These are phyloP conservation scores for Grammomys surdaster DNA, from an alignment of 2,113 vertebrate genomes.

Conservation along the genomic window DNA sequence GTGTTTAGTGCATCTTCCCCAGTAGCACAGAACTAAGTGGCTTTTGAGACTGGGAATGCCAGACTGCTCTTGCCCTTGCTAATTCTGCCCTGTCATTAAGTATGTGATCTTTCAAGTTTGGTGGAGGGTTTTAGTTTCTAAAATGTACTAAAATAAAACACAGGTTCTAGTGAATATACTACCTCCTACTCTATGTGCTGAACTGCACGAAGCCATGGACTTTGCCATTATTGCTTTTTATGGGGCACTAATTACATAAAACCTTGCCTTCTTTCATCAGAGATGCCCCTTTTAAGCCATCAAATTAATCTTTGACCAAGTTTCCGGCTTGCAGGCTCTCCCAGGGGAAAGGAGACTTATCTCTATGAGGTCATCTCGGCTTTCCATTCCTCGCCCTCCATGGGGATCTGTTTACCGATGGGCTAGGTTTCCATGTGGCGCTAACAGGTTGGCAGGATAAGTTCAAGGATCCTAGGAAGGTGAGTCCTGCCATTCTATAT, in stretches of 20 bases:
- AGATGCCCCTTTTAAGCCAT: conserved; percentile 54
- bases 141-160: conserved; percentile 43
- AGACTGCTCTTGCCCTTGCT: background rate
- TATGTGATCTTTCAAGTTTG: background rate
- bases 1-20: background rate
- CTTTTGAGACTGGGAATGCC: background rate
- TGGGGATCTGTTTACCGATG: background rate
- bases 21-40: background rate
- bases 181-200: background rate
- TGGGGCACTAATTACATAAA: conserved; percentile 68
- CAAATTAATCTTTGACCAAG: conserved; percentile 72
- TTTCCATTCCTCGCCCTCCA: background rate
- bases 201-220: conserved; percentile 43
- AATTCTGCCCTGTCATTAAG: background rate
- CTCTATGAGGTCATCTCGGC: background rate
- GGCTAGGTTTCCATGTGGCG: conserved; percentile 29
- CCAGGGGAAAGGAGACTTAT: conserved; percentile 48
- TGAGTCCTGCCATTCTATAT: background rate
- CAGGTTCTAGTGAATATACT: background rate
- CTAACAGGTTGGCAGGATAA: background rate
- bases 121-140: conserved; percentile 15
- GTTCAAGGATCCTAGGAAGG: background rate
- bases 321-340: conserved; percentile 31
- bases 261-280: conserved; percentile 66
- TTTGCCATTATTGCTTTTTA: conserved; percentile 77